These are phyloP conservation scores for Lordiphosa andalusiaca DNA, from an alignment of 2,888 invertebrate species.

Conservation along the genomic window DNA sequence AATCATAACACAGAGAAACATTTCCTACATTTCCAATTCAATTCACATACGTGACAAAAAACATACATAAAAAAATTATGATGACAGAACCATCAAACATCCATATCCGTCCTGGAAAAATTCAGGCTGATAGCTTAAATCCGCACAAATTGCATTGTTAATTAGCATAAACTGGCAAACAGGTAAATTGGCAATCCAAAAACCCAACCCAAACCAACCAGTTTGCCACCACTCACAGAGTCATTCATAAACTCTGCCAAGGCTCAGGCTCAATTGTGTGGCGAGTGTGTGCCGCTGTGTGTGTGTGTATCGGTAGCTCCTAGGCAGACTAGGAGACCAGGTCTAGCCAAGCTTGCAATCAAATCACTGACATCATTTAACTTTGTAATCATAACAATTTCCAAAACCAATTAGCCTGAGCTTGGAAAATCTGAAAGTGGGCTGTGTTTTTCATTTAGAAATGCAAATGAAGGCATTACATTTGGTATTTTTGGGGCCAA, in stretches of 20 bases:
- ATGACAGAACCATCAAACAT: constrained; percentile 30
- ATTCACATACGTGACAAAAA: constrained; percentile 31
- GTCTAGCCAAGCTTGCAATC: constrained; percentile 56
- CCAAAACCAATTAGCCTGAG: constrained; percentile 63
- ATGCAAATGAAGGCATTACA: constrained; percentile 74
- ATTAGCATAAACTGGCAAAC: constrained; percentile 60
- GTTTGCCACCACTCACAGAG: constrained; percentile 46
- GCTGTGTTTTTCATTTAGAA: constrained; percentile 66
- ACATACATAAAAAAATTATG: constrained; percentile 52
- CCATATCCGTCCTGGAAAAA: constrained; percentile 16
- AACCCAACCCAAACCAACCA: constrained; percentile 33
- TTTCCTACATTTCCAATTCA: constrained; percentile 47
- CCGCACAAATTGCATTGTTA: constrained; percentile 53
- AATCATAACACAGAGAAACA: constrained; percentile 9
- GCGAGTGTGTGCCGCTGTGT: background rate
- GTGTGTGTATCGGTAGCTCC: constrained; percentile 17
- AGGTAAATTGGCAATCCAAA: constrained; percentile 40
- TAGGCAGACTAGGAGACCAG: constrained; percentile 11
- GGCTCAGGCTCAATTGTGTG: constrained; percentile 29
- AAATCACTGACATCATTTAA: constrained; percentile 69
- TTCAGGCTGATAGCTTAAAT: constrained; percentile 23
- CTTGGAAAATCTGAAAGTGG: constrained; percentile 43
- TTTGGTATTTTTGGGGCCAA: constrained; percentile 47
- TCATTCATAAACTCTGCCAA: constrained; percentile 55
- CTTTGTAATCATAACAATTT: constrained; percentile 74